phyloP scores from a whole-genome alignment of 2,797 vertebrate species.

The Sebastes hubbsi region DNA sequence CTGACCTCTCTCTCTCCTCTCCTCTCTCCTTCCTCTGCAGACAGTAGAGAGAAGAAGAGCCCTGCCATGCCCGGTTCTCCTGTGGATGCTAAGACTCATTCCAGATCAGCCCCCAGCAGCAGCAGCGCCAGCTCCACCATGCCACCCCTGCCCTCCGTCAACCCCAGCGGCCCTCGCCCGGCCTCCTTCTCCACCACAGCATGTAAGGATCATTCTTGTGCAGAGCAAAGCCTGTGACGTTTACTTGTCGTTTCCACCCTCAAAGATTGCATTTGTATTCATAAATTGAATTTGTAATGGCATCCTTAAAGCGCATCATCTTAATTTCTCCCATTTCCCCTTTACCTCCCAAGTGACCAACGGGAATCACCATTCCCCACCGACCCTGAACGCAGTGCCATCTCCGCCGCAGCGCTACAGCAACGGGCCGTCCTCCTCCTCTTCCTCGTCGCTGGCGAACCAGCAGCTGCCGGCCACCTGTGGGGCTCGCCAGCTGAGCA shows the following conservation, averaged over 20 bases:
- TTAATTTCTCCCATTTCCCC: neutral
- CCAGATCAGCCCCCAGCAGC: conserved; percentile 90
- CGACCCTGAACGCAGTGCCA: conserved; percentile 93
- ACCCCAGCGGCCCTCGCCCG: conserved; percentile 91
- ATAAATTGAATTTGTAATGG: neutral
- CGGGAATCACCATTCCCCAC: conserved; percentile 96
- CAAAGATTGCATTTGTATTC: neutral
- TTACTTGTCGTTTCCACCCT: neutral
- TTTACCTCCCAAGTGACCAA: conserved; percentile 88
- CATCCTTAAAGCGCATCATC: neutral
- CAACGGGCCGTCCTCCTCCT: conserved; percentile 96
- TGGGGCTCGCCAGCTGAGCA: conserved; percentile 97
- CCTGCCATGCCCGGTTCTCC: conserved; percentile 99
- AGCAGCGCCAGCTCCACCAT: conserved; percentile 86
- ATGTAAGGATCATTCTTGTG: conserved; percentile 65
- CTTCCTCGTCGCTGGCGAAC: conserved; percentile 96
- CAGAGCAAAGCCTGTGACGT: neutral
- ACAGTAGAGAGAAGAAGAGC: conserved; percentile 94
- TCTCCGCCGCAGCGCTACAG: conserved; percentile 97
- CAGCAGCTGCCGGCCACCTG: conserved; percentile 98
- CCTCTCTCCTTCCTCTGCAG: conserved; percentile 70
- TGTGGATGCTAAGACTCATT: conserved; percentile 98
- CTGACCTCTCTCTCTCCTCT: conserved; percentile 23
- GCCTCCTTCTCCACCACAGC: conserved; percentile 95
- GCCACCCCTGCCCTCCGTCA: conserved; percentile 95